Evolutionary conservation across 1,140 invertebrate genomes (phyloP), one percentile per base, ranked within the genome.

Genomic region (Drosophila bocki): DNA sequence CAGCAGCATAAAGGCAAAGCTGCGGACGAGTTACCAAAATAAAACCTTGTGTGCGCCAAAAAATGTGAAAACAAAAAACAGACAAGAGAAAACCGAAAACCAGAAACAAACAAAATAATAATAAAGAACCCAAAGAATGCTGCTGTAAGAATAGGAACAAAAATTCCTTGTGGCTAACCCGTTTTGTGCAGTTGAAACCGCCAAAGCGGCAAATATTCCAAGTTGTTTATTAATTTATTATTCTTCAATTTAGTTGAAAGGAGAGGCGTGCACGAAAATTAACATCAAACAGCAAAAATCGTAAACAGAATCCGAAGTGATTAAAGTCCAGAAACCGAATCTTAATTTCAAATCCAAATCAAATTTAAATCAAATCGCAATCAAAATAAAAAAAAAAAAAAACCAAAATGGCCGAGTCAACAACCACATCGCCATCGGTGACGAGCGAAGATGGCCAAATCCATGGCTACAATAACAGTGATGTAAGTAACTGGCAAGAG

Each of bases 401-500:
- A 60, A 42, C 3, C 57, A 86, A 86, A 72, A 91, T 91, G 86
- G 86, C 86, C 53, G 86, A 91, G 76, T 77, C 86, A 82, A 68
- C 85, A 82, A 76, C 82, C 44, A 75, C 78, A 74, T 61, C 78
- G 54, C 69, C 77, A 35, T 78, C 75, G 50, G 75, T 54, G 75
- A 78, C 75, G 64, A 74, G 61, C 67, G 85, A 91, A 82, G 86
- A 91, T 91, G 87, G 82, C 45, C 87, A 91, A 69, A 82, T 91
- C 62, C 87, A 91, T 84, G 86, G 86, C 82, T 91, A 67, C 59
- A 88, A 90, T 67, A 91, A 88, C 68, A 70, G 72, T 80, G 86
- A 91, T 80, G 86, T 91, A 91, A 91, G 85, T 90, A 70, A 69
- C 67, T 37, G 39, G 17, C 37, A 33, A 47, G 50, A 70, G 48